These are phyloP conservation scores for Nematostella vectensis DNA, from an alignment of 92 coral and sea anemone species.

Conservation along the genomic window DNA sequence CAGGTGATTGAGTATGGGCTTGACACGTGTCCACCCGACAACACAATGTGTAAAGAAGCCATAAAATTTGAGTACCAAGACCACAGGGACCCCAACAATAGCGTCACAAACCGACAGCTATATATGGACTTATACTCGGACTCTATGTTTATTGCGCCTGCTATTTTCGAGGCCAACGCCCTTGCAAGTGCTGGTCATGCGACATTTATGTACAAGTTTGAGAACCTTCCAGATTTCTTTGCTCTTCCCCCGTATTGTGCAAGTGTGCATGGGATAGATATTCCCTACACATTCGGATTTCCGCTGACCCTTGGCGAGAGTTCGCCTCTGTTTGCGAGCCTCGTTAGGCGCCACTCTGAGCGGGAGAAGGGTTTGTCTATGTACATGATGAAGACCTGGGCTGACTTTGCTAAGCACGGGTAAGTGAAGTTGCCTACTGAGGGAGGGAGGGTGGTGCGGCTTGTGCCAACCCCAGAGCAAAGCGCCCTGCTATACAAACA, in stretches of 20 bases:
- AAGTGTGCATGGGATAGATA: slow-evolving; percentile 4
- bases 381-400: slow-evolving; percentile 56
- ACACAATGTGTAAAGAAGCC: slow-evolving; percentile 17
- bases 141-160: slow-evolving; percentile 28
- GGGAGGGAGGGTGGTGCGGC: no score
- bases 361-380: slow-evolving; percentile 32
- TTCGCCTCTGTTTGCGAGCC: no score
- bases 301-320: no score
- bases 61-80: slow-evolving; percentile 22
- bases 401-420: slow-evolving; percentile 79
- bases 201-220: slow-evolving; percentile 21
- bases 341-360: no score
- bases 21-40: not conserved
- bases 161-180: slow-evolving; percentile 24
- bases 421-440: no score
- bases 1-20: not conserved
- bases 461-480: no score
- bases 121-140: slow-evolving; percentile 17
- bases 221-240: slow-evolving; percentile 9
- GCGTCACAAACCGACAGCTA: slow-evolving; percentile 11
- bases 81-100: slow-evolving; percentile 15
- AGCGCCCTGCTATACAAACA: no score
- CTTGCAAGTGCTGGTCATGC: slow-evolving; percentile 8
- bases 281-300: not conserved
- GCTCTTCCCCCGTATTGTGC: slow-evolving; percentile 11